Evolutionary conservation across 2,888 invertebrate genomes (phyloP), one percentile per base, ranked within the genome.

Genomic region (Phortica magna): DNA sequence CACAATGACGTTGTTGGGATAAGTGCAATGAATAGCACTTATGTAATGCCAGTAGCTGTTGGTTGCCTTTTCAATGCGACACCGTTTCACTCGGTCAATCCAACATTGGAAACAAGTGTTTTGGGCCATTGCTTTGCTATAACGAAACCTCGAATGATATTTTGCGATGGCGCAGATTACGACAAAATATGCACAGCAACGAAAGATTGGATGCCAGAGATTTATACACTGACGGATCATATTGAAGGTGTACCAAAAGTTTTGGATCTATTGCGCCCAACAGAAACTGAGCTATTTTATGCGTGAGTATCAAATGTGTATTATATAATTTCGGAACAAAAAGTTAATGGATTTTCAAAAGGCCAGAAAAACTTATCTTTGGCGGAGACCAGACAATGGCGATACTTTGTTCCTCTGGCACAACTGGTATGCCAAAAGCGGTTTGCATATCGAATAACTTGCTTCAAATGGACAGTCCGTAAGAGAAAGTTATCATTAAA

Each of bases 351-450:
- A 3, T 31, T 39, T 17, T 73, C 61, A 1, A 17, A 17, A 61
- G 84, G 64, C 86, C 84, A 3, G 67, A 79, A 2, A 61, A 77
- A 0, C 65, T 84, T 59, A 17, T 70, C 7, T 64, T 75, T 2
- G 84, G 84, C 57, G 80, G 80, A 5, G 80, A 80, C n/a, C 83
- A 86, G 64, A 80, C 82, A 1, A 73, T 83, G 31, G 82, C 80
- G 5, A 88, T 89, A 71, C 68, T 88, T 4, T 84, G 85, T 17
- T 88, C 89, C 2, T 88, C 88, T 0, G 89, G 89, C 5, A 85
- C 89, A 17, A 88, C 85, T 0, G 87, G 88, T 17, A 19, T 83
- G 39, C 84, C 88, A 7, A 89, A 89, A 76, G 86, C 85, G 48
- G 84, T 88, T 43, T 81, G 81, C 41, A 61, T 88, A 9, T 79